phyloP scores from a whole-genome alignment of 2,888 invertebrate species.

The Abrostola tripartita region DNA sequence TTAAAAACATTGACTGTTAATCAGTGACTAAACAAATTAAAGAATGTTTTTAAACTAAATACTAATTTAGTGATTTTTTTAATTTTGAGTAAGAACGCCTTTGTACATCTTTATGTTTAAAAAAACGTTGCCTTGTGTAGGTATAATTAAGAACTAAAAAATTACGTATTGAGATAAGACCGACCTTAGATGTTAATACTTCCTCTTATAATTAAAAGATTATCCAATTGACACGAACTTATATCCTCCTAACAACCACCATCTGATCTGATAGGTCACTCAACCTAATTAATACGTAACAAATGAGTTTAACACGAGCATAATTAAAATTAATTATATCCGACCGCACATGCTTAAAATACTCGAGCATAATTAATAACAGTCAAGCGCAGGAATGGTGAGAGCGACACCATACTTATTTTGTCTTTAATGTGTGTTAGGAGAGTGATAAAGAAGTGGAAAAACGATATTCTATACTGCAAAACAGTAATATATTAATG shows the following conservation, averaged over 20 bases:
- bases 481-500: not conserved
- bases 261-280: slow-evolving; percentile 6
- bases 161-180: no score
- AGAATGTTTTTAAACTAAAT: no score
- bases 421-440: slow-evolving; percentile 1
- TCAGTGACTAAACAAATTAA: no score
- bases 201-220: not conserved
- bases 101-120: no score
- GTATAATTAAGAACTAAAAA: no score
- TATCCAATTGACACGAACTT: not conserved
- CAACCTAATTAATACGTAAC: slow-evolving; percentile 6
- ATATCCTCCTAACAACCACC: slow-evolving; percentile 1
- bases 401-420: slow-evolving; percentile 11
- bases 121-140: no score
- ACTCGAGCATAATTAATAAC: slow-evolving; percentile 3
- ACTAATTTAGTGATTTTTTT: no score
- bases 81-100: no score
- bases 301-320: slow-evolving; percentile 6
- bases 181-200: not conserved
- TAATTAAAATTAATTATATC: slow-evolving; percentile 12
- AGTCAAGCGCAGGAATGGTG: slow-evolving; percentile 8
- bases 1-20: no score
- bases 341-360: slow-evolving; percentile 9
- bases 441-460: slow-evolving; percentile 9
- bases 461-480: not conserved